phyloP scores from a whole-genome alignment of 2,888 invertebrate genomes.

The Chrysina gloriosa region DNA sequence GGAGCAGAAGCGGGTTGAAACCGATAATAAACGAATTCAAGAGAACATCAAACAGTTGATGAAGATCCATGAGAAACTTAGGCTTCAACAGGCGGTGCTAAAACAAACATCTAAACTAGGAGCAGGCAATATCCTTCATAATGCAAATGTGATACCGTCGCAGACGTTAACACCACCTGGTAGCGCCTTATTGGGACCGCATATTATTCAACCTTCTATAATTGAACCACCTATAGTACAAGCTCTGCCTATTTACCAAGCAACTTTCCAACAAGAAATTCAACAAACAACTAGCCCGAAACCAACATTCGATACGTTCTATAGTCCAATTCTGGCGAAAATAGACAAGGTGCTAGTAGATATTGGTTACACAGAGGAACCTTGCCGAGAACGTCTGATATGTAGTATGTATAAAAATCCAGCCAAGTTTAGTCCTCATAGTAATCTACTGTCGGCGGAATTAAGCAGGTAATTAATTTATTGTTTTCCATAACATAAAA shows the following conservation, averaged over 20 bases:
- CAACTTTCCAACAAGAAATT: conserved; percentile 32
- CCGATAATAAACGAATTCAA: conserved; percentile 61
- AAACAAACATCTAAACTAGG: conserved; percentile 50
- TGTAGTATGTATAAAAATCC: conserved; percentile 90
- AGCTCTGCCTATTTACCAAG: conserved; percentile 43
- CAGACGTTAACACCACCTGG: conserved; percentile 30
- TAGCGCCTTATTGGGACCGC: not conserved
- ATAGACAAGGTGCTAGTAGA: conserved; percentile 80
- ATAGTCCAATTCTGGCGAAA: conserved; percentile 81
- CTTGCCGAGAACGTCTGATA: conserved; percentile 82
- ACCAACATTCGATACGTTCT: conserved; percentile 72
- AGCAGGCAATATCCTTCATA: conserved; percentile 42
- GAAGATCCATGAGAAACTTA: conserved; percentile 62
- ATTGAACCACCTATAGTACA: conserved; percentile 36
- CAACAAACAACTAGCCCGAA: conserved; percentile 37
- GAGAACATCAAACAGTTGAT: conserved; percentile 61
- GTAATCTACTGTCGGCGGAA: conserved; percentile 87
- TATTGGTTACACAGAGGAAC: conserved; percentile 76
- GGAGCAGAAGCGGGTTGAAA: conserved; percentile 60
- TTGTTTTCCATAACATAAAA: no score
- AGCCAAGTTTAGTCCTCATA: conserved; percentile 83
- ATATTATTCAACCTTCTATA: conserved; percentile 6
- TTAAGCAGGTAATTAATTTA: conserved; percentile 83
- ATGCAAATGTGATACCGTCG: conserved; percentile 34
- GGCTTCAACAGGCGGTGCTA: conserved; percentile 57